Evolutionary conservation across 2,888 invertebrate species (phyloP).

Genomic region (Pasiphila rectangulata): DNA sequence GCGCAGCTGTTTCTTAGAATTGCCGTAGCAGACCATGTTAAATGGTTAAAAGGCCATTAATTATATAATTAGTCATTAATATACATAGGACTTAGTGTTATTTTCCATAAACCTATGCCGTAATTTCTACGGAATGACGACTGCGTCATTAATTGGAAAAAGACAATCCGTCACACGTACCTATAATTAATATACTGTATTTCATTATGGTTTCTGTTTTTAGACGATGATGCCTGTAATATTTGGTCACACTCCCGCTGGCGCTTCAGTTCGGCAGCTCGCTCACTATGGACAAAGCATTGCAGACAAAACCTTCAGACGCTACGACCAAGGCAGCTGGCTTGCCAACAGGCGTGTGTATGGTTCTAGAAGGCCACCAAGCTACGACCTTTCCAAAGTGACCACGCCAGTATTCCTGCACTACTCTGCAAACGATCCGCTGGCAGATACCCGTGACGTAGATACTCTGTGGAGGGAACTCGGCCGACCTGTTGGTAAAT

Average conservation of each 20-base stretch:
- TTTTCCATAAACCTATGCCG: no score
- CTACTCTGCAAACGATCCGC: conserved; percentile 83
- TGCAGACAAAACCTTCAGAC: conserved; percentile 64
- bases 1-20: not conserved
- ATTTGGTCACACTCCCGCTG: conserved; percentile 53
- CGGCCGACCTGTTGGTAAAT: conserved; percentile 78
- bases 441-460: conserved; percentile 81
- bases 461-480: conserved; percentile 73
- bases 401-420: conserved; percentile 83
- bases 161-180: no score
- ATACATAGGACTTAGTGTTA: no score
- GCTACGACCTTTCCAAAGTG: conserved; percentile 79
- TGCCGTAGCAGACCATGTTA: not conserved
- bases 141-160: no score
- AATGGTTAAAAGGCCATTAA: no score
- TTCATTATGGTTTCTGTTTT: conserved; percentile 23
- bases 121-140: no score
- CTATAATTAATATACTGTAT: not conserved
- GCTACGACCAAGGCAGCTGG: conserved; percentile 79
- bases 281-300: conserved; percentile 84
- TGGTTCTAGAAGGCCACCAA: conserved; percentile 76
- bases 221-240: conserved; percentile 86
- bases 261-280: conserved; percentile 83
- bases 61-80: no score
- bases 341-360: conserved; percentile 77